phyloP scores from a whole-genome alignment of 1,140 invertebrate species.

The Myzus persicae region DNA sequence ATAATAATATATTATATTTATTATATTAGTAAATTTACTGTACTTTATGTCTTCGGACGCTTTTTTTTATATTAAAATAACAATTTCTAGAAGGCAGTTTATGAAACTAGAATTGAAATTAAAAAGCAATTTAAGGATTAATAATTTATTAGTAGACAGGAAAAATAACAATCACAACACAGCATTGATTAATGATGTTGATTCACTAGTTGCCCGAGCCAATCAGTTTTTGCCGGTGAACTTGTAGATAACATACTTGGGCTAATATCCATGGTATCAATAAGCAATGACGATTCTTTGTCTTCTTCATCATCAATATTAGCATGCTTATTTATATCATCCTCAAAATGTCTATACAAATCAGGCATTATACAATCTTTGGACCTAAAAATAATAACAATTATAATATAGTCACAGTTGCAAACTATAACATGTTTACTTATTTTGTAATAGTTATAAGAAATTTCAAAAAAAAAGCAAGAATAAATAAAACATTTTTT shows the following conservation, averaged over 20 bases:
- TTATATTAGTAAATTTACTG: no score
- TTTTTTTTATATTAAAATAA: background rate
- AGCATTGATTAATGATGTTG: background rate
- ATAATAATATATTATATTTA: no score
- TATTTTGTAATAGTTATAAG: background rate
- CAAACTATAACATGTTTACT: background rate
- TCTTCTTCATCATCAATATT: slow-evolving; percentile 42
- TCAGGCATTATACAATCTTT: slow-evolving; percentile 32
- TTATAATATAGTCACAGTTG: background rate
- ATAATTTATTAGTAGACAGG: slow-evolving; percentile 7
- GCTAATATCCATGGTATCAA: slow-evolving; percentile 49
- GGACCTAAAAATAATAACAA: slow-evolving; percentile 34
- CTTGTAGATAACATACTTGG: slow-evolving; percentile 45
- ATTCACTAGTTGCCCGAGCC: slow-evolving; percentile 25
- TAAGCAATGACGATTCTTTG: background rate
- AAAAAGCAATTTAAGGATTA: background rate
- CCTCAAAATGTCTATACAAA: slow-evolving; percentile 41
- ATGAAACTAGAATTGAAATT: background rate
- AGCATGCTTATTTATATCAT: background rate
- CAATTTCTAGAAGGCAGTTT: background rate
- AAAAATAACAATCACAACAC: background rate
- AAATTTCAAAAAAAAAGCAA: background rate
- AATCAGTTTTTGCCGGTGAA: slow-evolving; percentile 48
- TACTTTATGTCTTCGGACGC: no score
- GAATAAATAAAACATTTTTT: no score